phyloP scores from a whole-genome alignment of 2,113 vertebrate genomes.

The Calidris pygmaea region DNA sequence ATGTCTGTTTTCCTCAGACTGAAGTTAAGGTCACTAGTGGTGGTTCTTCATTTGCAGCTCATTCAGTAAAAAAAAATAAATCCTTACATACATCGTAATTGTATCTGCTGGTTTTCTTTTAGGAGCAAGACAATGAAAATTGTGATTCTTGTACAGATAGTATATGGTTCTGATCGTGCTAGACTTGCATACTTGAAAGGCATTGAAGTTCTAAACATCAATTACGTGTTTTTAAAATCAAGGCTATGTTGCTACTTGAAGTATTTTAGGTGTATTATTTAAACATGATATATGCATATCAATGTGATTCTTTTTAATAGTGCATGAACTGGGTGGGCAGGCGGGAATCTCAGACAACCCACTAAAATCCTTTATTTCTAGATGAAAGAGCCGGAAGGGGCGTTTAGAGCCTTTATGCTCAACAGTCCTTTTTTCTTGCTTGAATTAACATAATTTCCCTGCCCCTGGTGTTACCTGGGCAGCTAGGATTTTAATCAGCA shows the following conservation, averaged over 20 bases:
- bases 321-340: neutral
- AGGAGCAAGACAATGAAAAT: neutral
- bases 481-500: neutral
- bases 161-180: neutral
- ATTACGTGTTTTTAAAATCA: neutral
- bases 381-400: neutral
- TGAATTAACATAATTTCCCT: neutral
- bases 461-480: neutral
- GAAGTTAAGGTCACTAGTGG: neutral
- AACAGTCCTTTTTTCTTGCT: neutral
- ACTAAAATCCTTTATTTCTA: neutral
- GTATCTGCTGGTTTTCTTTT: neutral
- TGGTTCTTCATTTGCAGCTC: neutral
- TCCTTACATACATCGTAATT: neutral
- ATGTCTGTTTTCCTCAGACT: neutral
- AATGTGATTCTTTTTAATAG: neutral
- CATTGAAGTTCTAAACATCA: neutral
- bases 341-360: neutral
- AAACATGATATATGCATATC: neutral
- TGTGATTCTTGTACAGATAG: neutral
- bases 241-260: neutral
- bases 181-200: neutral
- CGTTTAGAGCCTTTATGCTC: neutral
- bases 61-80: neutral
- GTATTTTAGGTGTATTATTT: neutral